Evolutionary conservation across 2,888 invertebrate species (phyloP).

Genomic region (Melinaea marsaeus): DNA sequence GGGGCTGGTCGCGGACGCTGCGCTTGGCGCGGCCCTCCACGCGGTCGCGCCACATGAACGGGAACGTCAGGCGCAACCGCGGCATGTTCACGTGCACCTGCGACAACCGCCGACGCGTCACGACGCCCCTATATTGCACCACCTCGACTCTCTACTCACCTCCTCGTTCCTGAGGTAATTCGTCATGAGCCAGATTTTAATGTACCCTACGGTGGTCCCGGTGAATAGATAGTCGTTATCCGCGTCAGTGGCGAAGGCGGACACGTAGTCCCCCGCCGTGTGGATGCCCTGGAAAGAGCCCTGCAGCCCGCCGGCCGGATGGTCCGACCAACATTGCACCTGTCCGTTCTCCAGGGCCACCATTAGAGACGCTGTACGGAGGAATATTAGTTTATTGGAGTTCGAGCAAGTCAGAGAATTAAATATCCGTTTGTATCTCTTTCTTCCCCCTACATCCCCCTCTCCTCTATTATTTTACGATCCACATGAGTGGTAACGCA

Average conservation of each 20-base stretch:
- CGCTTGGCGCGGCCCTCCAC: constrained; percentile 83
- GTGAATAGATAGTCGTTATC: constrained; percentile 85
- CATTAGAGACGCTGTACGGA: constrained; percentile 79
- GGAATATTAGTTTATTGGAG: too few relatives aligned
- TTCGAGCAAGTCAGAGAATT: too few relatives aligned
- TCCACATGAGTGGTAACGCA: too few relatives aligned
- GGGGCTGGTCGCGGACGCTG: constrained; percentile 77
- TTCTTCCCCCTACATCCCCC: too few relatives aligned
- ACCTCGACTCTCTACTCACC: constrained; percentile 36
- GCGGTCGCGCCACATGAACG: constrained; percentile 83
- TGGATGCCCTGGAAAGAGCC: constrained; percentile 84
- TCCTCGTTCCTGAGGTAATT: constrained; percentile 78
- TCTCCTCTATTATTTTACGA: too few relatives aligned
- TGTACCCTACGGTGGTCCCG: constrained; percentile 84
- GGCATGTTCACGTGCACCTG: constrained; percentile 78
- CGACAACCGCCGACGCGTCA: neutral
- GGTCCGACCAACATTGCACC: constrained; percentile 90
- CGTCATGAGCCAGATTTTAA: constrained; percentile 87
- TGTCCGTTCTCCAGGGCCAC: constrained; percentile 86
- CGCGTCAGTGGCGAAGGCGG: constrained; percentile 83
- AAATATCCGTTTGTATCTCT: too few relatives aligned
- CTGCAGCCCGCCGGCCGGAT: constrained; percentile 84
- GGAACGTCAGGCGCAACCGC: constrained; percentile 81
- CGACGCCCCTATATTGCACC: neutral
- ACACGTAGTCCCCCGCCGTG: constrained; percentile 80